These are phyloP conservation scores for Hystrix brachyura DNA, from an alignment of 2,113 vertebrate genomes.

Conservation along the genomic window DNA sequence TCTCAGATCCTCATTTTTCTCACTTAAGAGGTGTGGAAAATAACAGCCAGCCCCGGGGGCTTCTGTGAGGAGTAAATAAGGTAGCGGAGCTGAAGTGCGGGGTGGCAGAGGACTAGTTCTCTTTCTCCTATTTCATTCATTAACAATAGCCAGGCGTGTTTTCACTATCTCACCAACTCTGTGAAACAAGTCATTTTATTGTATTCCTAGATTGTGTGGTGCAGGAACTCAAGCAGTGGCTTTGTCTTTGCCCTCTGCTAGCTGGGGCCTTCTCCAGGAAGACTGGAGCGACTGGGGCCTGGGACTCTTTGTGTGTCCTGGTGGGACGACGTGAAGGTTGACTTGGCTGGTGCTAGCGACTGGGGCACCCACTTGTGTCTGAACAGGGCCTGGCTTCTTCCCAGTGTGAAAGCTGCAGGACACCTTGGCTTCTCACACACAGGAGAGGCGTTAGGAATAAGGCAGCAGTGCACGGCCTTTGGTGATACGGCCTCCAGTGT, in stretches of 20 bases:
- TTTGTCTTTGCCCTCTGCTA: background rate
- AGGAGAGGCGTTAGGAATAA: background rate
- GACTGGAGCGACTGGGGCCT: background rate
- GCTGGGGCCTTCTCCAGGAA: background rate
- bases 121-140: background rate
- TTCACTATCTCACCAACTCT: background rate
- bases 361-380: background rate
- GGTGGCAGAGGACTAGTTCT: background rate
- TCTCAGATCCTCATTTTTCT: background rate
- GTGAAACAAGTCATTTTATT: background rate
- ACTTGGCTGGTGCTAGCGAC: background rate
- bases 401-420: background rate
- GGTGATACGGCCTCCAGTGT: background rate
- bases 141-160: background rate
- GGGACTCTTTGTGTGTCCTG: background rate
- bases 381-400: background rate
- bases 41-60: background rate
- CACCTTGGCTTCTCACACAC: background rate
- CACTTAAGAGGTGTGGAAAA: background rate
- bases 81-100: background rate
- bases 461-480: background rate
- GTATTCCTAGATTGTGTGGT: background rate
- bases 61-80: background rate
- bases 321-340: background rate
- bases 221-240: background rate